Evolutionary conservation across 2,888 invertebrate species (phyloP), one percentile per base, ranked within the genome.

Genomic region (Zonitis immaculata): DNA sequence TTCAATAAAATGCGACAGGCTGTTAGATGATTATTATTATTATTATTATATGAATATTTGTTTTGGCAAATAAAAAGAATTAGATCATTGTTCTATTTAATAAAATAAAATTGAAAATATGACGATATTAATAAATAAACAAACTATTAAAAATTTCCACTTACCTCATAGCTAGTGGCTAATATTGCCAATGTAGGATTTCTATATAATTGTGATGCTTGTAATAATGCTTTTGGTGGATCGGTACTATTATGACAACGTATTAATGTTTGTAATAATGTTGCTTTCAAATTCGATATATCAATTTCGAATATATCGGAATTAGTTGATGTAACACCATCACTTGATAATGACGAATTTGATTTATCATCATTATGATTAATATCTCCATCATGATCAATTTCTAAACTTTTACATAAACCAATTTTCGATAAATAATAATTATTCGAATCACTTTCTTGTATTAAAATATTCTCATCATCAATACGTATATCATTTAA

Each of bases 141-240:
- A n/a, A n/a, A n/a, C n/a, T n/a, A n/a, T n/a, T n/a, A n/a, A n/a
- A n/a, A n/a, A n/a, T n/a, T n/a, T n/a, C n/a, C n/a, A 60, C 65
- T 66, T 65, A 85, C 86, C 80, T 87, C 86, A 67, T 86, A 87
- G 68, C 84, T 85, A 53, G 84, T 83, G 11, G 87, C 87, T 39
- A 87, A 76, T 53, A 87, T 79, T 9, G 84, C 83, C 7, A 87
- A 75, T 49, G 86, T 68, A 0, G 87, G 86, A 60, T 82, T 82
- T 25, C 79, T 76, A 54, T 81, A 81, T 32, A 76, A 62, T 28
- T 79, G 78, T 1, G 85, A 82, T 5, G 84, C 82, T 11, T 80
- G 79, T 12, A 86, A 68, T 25, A 87, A 70, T 8, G 85, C 82
- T 9, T 82, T 82, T 1, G 85, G 85, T 11, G 87, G 86, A 73